phyloP scores from a whole-genome alignment of 2,797 vertebrate species.

The Chrosomus eos region DNA sequence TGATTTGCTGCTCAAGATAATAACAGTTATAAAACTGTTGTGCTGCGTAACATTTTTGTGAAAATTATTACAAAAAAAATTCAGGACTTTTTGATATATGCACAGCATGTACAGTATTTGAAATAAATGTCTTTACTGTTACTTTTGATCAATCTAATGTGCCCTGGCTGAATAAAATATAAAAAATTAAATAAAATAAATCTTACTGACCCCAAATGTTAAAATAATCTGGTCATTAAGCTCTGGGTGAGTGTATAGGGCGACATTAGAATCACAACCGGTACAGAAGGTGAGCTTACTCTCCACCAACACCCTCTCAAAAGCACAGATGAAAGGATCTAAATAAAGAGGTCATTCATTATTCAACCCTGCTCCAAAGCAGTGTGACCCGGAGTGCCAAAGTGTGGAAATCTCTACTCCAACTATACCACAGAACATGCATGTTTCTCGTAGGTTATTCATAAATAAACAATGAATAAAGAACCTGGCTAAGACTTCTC shows the following conservation, averaged over 20 bases:
- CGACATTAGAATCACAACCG: not conserved
- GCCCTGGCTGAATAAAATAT: not conserved
- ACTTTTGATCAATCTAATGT: not conserved
- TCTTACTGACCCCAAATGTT: not conserved
- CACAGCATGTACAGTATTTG: not conserved
- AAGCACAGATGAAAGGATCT: slow-evolving; percentile 52
- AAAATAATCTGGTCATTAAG: not conserved
- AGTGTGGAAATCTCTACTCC: slow-evolving; percentile 44
- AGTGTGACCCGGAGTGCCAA: slow-evolving; percentile 34
- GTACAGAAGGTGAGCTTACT: slow-evolving; percentile 13
- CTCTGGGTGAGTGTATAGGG: not conserved
- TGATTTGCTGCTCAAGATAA: not conserved
- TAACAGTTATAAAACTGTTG: not conserved
- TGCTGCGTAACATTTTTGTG: not conserved
- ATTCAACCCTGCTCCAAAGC: slow-evolving; percentile 52
- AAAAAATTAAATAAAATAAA: not conserved
- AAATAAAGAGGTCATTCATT: slow-evolving; percentile 60
- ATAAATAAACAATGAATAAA: slow-evolving; percentile 19
- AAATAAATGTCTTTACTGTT: not conserved
- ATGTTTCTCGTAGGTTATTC: slow-evolving; percentile 28
- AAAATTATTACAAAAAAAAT: not conserved
- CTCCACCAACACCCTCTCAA: slow-evolving; percentile 29
- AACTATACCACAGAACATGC: slow-evolving; percentile 49
- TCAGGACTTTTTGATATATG: too few species aligned
- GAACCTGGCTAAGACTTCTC: not conserved